phyloP scores from a whole-genome alignment of 2,888 invertebrate species.

The Apeira syringaria region DNA sequence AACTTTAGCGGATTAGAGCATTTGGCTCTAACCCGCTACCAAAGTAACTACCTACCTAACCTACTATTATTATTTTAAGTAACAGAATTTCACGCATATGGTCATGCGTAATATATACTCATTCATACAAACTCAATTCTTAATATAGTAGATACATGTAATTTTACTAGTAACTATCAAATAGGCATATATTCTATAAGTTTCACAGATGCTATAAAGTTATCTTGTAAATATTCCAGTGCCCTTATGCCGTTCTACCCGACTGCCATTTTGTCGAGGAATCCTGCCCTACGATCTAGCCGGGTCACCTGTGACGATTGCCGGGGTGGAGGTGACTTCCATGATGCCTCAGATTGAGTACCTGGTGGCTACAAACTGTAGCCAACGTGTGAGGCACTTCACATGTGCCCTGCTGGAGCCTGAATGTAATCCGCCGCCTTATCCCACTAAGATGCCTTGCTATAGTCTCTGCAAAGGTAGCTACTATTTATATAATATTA shows the following conservation, averaged over 20 bases:
- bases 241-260: constrained; percentile 78
- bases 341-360: constrained; percentile 83
- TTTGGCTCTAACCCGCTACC: too few species aligned
- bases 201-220: too few species aligned
- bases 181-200: too few species aligned
- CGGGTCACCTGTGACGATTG: constrained; percentile 68
- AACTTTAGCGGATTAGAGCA: too few species aligned
- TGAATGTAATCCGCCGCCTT: constrained; percentile 85
- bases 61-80: too few species aligned
- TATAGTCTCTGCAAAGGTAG: constrained; percentile 86
- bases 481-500: too few species aligned
- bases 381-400: constrained; percentile 84
- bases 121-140: too few species aligned
- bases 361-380: constrained; percentile 85
- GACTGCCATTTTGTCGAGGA: constrained; percentile 82
- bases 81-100: too few species aligned
- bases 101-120: too few species aligned
- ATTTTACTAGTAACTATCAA: too few species aligned
- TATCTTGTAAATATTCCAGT: constrained; percentile 48
- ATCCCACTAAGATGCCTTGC: constrained; percentile 85
- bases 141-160: too few species aligned
- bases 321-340: constrained; percentile 58
- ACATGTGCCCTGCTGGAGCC: constrained; percentile 86
- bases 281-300: constrained; percentile 87
- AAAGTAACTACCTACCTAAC: too few species aligned